These are phyloP conservation scores for Berghia stephanieae DNA, from an alignment of 1,140 invertebrate genomes.

Conservation along the genomic window DNA sequence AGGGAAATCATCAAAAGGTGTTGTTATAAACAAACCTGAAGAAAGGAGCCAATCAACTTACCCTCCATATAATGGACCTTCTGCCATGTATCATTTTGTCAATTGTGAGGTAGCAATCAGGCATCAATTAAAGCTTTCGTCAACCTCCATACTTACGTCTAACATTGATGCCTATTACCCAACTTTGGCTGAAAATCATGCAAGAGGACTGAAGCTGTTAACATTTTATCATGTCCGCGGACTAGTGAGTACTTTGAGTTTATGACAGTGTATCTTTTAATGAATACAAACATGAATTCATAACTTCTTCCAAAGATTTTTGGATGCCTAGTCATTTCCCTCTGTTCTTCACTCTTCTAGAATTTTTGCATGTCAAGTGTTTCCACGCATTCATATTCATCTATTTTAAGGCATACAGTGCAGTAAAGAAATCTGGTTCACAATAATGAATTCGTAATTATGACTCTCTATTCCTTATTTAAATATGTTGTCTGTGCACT, in stretches of 20 bases:
- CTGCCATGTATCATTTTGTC: conserved; percentile 36
- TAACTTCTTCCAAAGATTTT: no score
- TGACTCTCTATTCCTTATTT: no score
- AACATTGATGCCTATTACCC: conserved; percentile 43
- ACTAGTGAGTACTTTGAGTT: not conserved
- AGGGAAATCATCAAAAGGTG: not conserved
- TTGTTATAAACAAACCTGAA: not conserved
- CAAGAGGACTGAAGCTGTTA: conserved; percentile 35
- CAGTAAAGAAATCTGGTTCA: no score
- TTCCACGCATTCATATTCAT: no score
- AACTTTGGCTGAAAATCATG: conserved; percentile 32
- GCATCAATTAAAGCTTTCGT: conserved; percentile 25
- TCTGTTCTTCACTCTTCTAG: no score
- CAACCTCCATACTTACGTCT: conserved; percentile 32
- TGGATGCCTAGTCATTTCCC: no score
- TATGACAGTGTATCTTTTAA: no score
- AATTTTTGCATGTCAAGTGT: no score
- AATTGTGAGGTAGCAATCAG: conserved; percentile 33
- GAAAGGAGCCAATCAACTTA: not conserved
- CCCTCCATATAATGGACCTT: conserved; percentile 38
- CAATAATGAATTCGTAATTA: no score
- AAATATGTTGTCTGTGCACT: no score
- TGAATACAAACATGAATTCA: no score
- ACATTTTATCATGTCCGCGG: conserved; percentile 42
- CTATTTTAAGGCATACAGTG: no score